A percentile compares a stretch with the other conserved stretches of the same genome.
phyloP scores from a whole-genome alignment of 2,113 vertebrate species.

The Catharus bicknelli region DNA sequence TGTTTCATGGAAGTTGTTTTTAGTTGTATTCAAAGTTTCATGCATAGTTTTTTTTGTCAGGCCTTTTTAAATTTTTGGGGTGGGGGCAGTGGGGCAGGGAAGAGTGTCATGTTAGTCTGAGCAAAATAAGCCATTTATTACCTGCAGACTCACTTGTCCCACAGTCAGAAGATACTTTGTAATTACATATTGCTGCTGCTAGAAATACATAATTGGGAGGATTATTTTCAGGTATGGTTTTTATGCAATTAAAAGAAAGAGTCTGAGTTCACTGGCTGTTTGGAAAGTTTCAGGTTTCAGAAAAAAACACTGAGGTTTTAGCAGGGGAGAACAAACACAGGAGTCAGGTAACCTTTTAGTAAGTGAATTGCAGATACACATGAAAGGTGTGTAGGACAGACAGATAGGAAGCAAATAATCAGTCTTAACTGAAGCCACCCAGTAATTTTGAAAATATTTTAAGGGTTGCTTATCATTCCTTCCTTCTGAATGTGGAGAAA shows the following conservation, averaged over 20 bases:
- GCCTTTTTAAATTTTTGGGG: too few species aligned
- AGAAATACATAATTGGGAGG: neutral
- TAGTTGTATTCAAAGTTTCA: neutral
- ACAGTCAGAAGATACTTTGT: neutral
- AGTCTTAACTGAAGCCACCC: neutral
- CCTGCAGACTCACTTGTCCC: neutral
- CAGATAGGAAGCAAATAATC: neutral
- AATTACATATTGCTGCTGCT: neutral
- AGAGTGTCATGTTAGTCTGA: neutral
- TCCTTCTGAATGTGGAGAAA: neutral
- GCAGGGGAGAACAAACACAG: neutral
- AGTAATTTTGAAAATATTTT: neutral
- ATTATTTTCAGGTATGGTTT: neutral
- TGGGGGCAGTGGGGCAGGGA: rapidly evolving
- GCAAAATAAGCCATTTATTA: neutral
- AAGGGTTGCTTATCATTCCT: neutral
- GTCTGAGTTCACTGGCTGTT: neutral
- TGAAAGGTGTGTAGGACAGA: neutral
- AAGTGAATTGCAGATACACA: neutral
- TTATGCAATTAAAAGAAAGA: neutral
- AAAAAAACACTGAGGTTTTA: neutral
- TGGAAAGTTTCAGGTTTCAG: neutral
- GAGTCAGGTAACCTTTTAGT: neutral
- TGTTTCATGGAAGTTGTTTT: neutral
- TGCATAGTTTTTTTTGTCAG: neutral